Conservation (phyloP, 2,797 vertebrate genomes). For the Smutsia temminckii region DNA sequence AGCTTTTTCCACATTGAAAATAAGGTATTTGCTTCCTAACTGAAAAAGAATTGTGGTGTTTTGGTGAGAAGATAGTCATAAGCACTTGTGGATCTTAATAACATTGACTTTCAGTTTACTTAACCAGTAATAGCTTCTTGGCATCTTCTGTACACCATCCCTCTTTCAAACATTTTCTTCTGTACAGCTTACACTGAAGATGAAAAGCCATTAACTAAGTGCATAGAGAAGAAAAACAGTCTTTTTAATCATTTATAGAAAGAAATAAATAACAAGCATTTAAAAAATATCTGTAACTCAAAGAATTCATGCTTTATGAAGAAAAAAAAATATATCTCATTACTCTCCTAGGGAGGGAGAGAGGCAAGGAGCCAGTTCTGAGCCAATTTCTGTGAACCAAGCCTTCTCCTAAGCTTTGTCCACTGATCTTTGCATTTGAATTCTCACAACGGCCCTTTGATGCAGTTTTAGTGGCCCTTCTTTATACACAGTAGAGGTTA, state of each 20-base stretch:
- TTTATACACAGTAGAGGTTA: background rate
- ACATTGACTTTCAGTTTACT: background rate
- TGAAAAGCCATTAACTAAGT: slow-evolving; percentile 57
- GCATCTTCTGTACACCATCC: background rate
- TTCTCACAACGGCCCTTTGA: background rate
- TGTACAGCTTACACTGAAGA: background rate
- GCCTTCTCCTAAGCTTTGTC: background rate
- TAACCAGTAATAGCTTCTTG: background rate
- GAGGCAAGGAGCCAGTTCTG: background rate
- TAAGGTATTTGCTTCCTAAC: background rate
- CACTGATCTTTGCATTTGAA: background rate
- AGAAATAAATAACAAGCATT: slow-evolving; percentile 61
- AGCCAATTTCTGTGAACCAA: background rate
- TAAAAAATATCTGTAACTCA: slow-evolving; percentile 57
- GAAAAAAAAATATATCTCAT: background rate
- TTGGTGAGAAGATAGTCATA: background rate
- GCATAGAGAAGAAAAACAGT: background rate
- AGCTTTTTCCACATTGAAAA: background rate
- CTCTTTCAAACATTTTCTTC: slow-evolving; percentile 12
- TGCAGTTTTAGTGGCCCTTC: background rate
- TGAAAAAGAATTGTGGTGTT: background rate
- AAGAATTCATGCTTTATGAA: background rate
- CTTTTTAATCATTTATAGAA: slow-evolving; percentile 52
- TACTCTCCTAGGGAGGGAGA: background rate
- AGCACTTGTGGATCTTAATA: background rate